Conservation (phyloP, 2,888 invertebrate genomes). For the Drosophila testacea region DNA sequence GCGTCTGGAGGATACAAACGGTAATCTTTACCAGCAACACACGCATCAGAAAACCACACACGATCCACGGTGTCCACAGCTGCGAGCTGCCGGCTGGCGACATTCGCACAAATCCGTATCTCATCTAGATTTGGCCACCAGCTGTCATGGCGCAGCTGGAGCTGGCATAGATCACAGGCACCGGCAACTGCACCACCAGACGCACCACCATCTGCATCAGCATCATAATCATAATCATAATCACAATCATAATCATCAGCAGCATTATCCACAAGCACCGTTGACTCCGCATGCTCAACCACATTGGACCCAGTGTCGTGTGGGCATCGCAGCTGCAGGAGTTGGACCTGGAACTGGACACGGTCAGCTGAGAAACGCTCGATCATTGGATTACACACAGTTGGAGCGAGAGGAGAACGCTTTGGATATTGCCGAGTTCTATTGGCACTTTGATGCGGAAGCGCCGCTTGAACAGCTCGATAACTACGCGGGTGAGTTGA, state of each 20-base stretch:
- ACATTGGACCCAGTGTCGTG: slow-evolving; percentile 79
- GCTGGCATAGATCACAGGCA: slow-evolving; percentile 76
- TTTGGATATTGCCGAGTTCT: slow-evolving; percentile 83
- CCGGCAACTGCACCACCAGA: slow-evolving; percentile 15
- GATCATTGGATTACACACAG: slow-evolving; percentile 84
- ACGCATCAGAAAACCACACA: slow-evolving; percentile 46
- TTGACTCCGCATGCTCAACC: slow-evolving; percentile 66
- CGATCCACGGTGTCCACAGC: slow-evolving; percentile 71
- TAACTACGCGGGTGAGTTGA: slow-evolving; percentile 60
- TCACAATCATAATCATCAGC: slow-evolving; percentile 22
- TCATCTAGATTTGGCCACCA: slow-evolving; percentile 87
- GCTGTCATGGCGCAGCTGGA: slow-evolving; percentile 81
- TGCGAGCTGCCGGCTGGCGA: slow-evolving; percentile 85
- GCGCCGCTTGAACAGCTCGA: slow-evolving; percentile 66
- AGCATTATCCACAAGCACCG: slow-evolving; percentile 42
- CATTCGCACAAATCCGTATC: slow-evolving; percentile 84
- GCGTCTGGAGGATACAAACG: slow-evolving; percentile 80
- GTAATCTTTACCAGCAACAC: slow-evolving; percentile 45
- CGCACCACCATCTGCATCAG: slow-evolving; percentile 6
- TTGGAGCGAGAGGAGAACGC: slow-evolving; percentile 80
- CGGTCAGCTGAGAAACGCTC: slow-evolving; percentile 82
- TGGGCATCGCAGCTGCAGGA: slow-evolving; percentile 43
- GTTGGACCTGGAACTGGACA: slow-evolving; percentile 28
- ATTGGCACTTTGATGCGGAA: slow-evolving; percentile 84
- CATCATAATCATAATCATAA: slow-evolving; percentile 2